phyloP scores from a whole-genome alignment of 2,797 vertebrate genomes.

The Falco berigora region DNA sequence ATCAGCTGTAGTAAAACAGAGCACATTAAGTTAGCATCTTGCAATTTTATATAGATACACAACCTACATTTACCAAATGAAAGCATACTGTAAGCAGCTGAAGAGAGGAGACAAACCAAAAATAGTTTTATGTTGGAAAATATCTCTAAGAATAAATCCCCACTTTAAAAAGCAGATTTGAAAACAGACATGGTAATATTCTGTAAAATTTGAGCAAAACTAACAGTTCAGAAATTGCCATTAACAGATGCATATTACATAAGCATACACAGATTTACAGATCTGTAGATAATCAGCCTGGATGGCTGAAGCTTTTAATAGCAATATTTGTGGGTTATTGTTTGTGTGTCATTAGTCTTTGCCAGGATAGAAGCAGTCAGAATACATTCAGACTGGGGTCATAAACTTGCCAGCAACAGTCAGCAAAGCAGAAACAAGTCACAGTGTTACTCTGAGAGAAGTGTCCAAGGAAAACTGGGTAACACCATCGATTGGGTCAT shows the following conservation, averaged over 20 bases:
- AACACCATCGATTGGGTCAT: not conserved
- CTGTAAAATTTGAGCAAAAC: conserved; percentile 25
- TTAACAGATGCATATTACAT: conserved; percentile 47
- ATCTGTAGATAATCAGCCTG: conserved; percentile 41
- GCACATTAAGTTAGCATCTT: not conserved
- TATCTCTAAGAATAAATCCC: not conserved
- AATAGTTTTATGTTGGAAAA: not conserved
- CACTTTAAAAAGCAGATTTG: not conserved
- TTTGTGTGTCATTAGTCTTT: not conserved
- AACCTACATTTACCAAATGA: not conserved
- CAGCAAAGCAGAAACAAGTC: not conserved
- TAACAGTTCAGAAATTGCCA: not conserved
- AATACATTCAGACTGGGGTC: not conserved
- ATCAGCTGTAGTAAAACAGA: not conserved
- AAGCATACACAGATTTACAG: not conserved
- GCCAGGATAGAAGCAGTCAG: not conserved
- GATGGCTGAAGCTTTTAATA: conserved; percentile 31
- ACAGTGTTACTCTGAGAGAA: not conserved
- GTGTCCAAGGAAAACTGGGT: not conserved
- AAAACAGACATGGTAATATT: not conserved
- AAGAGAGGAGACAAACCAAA: not conserved
- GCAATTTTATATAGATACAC: not conserved
- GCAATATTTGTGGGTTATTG: conserved; percentile 25
- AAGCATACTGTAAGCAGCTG: not conserved
- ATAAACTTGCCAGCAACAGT: not conserved